phyloP scores from a whole-genome alignment of 2,888 invertebrate genomes.

The Amblyjoppa fuscipennis region DNA sequence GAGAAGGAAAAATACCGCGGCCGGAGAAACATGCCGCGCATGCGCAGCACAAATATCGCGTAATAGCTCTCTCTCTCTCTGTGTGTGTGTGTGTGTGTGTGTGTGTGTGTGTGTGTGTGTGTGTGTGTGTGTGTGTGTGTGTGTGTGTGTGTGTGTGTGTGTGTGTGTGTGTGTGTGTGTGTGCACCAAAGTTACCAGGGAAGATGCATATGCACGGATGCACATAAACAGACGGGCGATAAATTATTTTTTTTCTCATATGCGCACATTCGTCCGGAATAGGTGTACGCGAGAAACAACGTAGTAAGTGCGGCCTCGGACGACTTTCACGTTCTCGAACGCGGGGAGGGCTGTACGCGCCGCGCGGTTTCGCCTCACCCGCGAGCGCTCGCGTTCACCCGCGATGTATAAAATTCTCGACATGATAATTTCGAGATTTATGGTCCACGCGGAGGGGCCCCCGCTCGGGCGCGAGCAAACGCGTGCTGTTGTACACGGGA shows the following conservation, averaged over 20 bases:
- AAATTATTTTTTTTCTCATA: slow-evolving; percentile 62
- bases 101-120: too few relatives aligned
- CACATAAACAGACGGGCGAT: slow-evolving; percentile 38
- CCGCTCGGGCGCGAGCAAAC: slow-evolving; percentile 24
- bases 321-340: slow-evolving; percentile 71
- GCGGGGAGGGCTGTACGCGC: slow-evolving; percentile 46
- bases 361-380: slow-evolving; percentile 56
- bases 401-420: slow-evolving; percentile 75
- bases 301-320: slow-evolving; percentile 62
- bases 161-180: too few relatives aligned
- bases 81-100: too few relatives aligned
- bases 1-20: slow-evolving; percentile 14
- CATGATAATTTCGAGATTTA: slow-evolving; percentile 78
- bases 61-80: too few relatives aligned
- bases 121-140: too few relatives aligned
- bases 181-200: neutral
- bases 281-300: slow-evolving; percentile 32
- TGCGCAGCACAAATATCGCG: slow-evolving; percentile 44
- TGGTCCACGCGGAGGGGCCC: slow-evolving; percentile 69
- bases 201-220: slow-evolving; percentile 23
- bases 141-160: too few relatives aligned
- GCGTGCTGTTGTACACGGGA: slow-evolving; percentile 21
- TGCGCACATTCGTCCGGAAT: slow-evolving; percentile 22
- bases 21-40: slow-evolving; percentile 26
- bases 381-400: slow-evolving; percentile 69